These are phyloP conservation scores for Agapornis roseicollis DNA, from an alignment of 2,113 vertebrate species.

Conservation along the genomic window DNA sequence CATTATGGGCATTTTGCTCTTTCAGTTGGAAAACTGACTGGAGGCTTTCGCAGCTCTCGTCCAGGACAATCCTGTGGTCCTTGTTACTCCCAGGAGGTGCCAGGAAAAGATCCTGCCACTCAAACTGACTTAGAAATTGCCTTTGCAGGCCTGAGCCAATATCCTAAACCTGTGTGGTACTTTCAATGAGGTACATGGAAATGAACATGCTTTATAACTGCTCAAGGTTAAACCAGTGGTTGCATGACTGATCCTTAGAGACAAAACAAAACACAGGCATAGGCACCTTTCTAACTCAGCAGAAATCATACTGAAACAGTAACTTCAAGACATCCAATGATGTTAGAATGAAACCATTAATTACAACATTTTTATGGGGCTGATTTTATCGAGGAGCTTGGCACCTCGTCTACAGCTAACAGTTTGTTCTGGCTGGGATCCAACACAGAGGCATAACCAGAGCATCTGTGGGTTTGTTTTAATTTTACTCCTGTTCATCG, in stretches of 20 bases:
- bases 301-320: neutral
- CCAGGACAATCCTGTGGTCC: neutral
- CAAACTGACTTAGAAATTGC: neutral
- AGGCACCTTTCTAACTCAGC: neutral
- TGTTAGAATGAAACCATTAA: neutral
- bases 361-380: neutral
- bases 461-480: constrained; percentile 1
- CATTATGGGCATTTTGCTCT: neutral
- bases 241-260: neutral
- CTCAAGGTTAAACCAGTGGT: neutral
- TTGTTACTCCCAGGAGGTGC: neutral
- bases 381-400: constrained; percentile 17
- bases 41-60: neutral
- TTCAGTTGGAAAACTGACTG: neutral
- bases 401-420: constrained; percentile 1
- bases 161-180: neutral
- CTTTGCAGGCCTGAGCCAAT: neutral
- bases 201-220: neutral
- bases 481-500: neutral
- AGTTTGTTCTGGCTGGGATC: constrained; percentile 13
- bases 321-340: neutral
- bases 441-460: neutral
- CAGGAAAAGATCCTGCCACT: neutral
- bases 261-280: neutral
- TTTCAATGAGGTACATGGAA: neutral